These are phyloP conservation scores for Anticlea derivata DNA, from an alignment of 2,888 invertebrate genomes.

Conservation along the genomic window DNA sequence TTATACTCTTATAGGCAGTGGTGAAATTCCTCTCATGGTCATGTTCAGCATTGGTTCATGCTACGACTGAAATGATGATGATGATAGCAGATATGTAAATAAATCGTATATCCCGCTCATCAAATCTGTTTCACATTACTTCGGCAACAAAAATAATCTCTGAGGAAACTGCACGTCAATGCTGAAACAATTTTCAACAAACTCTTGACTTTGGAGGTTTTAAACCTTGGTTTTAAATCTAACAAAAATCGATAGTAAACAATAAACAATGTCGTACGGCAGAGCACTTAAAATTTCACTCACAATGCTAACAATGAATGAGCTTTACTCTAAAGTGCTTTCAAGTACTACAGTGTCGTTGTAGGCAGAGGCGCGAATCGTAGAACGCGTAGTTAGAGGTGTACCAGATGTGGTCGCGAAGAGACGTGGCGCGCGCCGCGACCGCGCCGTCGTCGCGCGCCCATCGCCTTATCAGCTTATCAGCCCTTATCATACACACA, in stretches of 20 bases:
- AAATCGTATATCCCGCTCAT: too few relatives aligned
- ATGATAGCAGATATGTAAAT: too few relatives aligned
- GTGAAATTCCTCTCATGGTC: too few relatives aligned
- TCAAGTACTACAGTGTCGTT: not conserved
- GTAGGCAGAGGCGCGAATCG: slow-evolving; percentile 11
- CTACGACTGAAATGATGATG: too few relatives aligned
- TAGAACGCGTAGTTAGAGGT: slow-evolving; percentile 46
- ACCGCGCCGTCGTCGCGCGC: slow-evolving; percentile 48
- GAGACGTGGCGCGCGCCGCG: slow-evolving; percentile 61
- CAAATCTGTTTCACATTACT: too few relatives aligned
- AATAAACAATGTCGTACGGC: not conserved
- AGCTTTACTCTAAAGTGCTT: slow-evolving; percentile 16
- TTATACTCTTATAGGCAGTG: too few relatives aligned
- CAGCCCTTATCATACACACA: slow-evolving; percentile 69
- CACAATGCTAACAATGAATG: slow-evolving; percentile 8
- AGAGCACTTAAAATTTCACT: slow-evolving; percentile 2
- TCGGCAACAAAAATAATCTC: too few relatives aligned
- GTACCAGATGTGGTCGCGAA: slow-evolving; percentile 65
- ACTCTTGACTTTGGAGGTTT: not conserved
- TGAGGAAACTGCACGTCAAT: not conserved
- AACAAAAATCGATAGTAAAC: not conserved
- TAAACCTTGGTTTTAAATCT: not conserved
- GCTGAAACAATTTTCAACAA: not conserved
- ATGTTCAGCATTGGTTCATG: too few relatives aligned
- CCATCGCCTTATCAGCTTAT: slow-evolving; percentile 67